These are phyloP conservation scores for Aurelia aurita DNA, from an alignment of 30 jellyfish, hydroid and myxozoan genomes.

Conservation along the genomic window DNA sequence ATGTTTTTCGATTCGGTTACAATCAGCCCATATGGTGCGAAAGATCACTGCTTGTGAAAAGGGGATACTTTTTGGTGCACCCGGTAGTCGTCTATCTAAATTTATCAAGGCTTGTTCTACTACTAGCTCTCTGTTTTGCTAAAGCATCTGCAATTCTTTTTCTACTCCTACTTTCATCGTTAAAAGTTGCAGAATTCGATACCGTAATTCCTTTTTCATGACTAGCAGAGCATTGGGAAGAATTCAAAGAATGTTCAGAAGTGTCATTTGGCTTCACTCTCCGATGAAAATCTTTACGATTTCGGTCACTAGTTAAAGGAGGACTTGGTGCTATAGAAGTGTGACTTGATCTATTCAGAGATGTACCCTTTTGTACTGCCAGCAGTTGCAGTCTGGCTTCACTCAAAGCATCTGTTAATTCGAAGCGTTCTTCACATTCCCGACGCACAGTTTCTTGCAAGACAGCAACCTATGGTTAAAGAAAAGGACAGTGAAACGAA, in stretches of 20 bases:
- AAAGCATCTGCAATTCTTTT: slow-evolving; percentile 79
- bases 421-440: slow-evolving; percentile 97
- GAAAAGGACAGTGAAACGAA: too few species aligned
- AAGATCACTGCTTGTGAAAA: too few species aligned
- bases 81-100: background rate
- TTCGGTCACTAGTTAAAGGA: slow-evolving; percentile 49
- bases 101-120: slow-evolving; percentile 54
- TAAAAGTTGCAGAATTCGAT: background rate
- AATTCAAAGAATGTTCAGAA: slow-evolving; percentile 1
- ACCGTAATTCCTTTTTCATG: slow-evolving; percentile 35
- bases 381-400: slow-evolving; percentile 87
- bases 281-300: background rate
- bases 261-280: slow-evolving; percentile 23
- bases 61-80: too few species aligned
- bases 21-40: too few species aligned
- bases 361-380: slow-evolving; percentile 15
- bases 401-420: slow-evolving; percentile 88
- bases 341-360: background rate
- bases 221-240: slow-evolving; percentile 24
- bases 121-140: slow-evolving; percentile 59
- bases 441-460: slow-evolving; percentile 93
- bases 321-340: slow-evolving; percentile 23
- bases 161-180: slow-evolving; percentile 41
- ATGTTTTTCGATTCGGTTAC: too few species aligned
- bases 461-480: slow-evolving; percentile 44